Evolutionary conservation across 1,140 invertebrate species (phyloP), one percentile per base, ranked within the genome.

Genomic region (Hypsibius dujardini): DNA sequence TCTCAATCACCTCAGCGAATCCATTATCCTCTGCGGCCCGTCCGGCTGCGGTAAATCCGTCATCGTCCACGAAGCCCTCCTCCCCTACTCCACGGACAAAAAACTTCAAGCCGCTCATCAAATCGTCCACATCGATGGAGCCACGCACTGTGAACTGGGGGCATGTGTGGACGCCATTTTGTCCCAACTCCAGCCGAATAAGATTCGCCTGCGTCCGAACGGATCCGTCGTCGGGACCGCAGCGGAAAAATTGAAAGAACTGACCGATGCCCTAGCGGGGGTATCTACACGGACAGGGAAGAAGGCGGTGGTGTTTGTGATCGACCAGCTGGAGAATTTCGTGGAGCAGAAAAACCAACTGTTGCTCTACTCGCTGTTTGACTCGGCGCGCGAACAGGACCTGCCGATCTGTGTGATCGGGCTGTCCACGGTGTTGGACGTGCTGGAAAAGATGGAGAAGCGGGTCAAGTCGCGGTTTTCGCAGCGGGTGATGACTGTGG

Each of bases 401-500:
- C 7, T 67, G 12, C 7, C 62, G 3, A 42, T 67, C 45, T 67
- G 62, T 67, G 62, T 67, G 62, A 67, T 67, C 45, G 62, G 62
- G 3, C 3, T 67, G 7, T 14, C 62, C 12, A 7, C 7, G 7
- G 42, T 67, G 3, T 42, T 67, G 7, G 62, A 67, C 42, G 62
- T 67, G 12, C 7, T 67, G 62, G 62, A 67, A 42, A 7, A 42
- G 42, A 67, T 67, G 62, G 62, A 67, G 42, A 67, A 67, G 62
- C 62, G 62, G 12, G 62, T 67, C 45, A 67, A 42, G 42, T 67
- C 62, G 45, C 7, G 62, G 42, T 67, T 67, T 42, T 67, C 62
- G 7, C 7, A 67, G 3, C 7, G 62, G 3, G 42, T 67, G 12
- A 67, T 67, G 12, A 14, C 3, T 67, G 62, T 67, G 3, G 7